These are phyloP conservation scores for Xestia c-nigrum DNA, from an alignment of 2,888 invertebrate species.

Conservation along the genomic window DNA sequence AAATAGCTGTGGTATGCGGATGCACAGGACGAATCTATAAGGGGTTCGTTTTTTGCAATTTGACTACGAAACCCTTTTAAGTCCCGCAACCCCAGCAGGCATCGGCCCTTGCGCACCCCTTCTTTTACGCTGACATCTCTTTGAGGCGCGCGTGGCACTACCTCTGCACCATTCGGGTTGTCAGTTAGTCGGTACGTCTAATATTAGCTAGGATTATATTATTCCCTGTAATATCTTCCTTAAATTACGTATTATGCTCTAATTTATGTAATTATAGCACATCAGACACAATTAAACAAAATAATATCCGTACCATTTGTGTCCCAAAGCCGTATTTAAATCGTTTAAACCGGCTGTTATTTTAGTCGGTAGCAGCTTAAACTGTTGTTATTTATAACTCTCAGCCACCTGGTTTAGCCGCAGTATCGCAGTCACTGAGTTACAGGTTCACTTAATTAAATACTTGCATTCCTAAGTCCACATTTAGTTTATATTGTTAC, in stretches of 20 bases:
- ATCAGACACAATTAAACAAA: constrained; percentile 22
- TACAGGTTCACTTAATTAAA: constrained; percentile 52
- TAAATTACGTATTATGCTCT: not conserved
- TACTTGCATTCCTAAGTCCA: constrained; percentile 12
- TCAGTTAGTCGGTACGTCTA: not conserved
- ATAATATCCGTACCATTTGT: constrained; percentile 30
- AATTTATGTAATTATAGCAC: constrained; percentile 1
- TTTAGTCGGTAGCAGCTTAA: constrained; percentile 36
- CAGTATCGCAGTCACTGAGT: constrained; percentile 34
- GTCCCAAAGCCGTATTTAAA: constrained; percentile 33
- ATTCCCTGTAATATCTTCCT: not conserved
- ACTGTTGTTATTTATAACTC: constrained; percentile 54
- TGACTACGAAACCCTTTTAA: too few relatives aligned
- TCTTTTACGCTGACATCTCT: too few relatives aligned
- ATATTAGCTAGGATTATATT: not conserved
- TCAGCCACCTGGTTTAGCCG: constrained; percentile 55
- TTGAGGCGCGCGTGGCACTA: too few relatives aligned
- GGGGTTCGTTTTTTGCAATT: too few relatives aligned
- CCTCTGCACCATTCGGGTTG: too few relatives aligned
- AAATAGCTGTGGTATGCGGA: too few relatives aligned
- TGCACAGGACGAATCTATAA: too few relatives aligned
- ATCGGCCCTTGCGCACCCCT: too few relatives aligned
- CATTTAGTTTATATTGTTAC: not conserved
- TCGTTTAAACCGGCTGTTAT: constrained; percentile 30
- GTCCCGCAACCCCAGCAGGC: too few relatives aligned